Conservation (phyloP, 1,140 invertebrate species). For the Polypedilum pembai region DNA sequence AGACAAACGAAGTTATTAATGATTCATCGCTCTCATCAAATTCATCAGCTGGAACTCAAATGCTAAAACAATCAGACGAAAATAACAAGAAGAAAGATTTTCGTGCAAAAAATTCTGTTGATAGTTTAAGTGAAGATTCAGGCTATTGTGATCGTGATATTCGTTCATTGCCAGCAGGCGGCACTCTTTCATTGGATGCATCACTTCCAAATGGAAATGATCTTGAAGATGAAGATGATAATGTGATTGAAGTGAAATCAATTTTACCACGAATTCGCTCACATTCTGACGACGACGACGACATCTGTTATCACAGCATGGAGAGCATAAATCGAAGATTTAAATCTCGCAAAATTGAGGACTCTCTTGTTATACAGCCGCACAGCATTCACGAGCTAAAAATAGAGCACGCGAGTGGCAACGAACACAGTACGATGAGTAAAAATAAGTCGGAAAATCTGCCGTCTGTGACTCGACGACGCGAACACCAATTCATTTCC, state of each 20-base stretch:
- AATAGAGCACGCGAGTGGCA: not conserved
- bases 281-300: not conserved
- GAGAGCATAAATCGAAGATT: not conserved
- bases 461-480: not conserved
- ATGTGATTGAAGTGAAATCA: not conserved
- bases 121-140: conserved; percentile 67
- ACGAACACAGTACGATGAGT: conserved; percentile 17
- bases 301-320: conserved; percentile 19
- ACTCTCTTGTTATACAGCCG: not conserved
- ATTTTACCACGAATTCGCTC: not conserved
- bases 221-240: conserved; percentile 33
- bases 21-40: conserved; percentile 27
- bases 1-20: not conserved
- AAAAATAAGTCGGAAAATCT: conserved; percentile 19
- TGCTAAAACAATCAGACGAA: not conserved
- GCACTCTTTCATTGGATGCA: conserved; percentile 41
- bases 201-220: conserved; percentile 32
- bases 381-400: conserved; percentile 2
- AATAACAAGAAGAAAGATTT: not conserved
- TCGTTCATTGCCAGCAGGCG: conserved; percentile 37
- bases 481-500: conserved; percentile 20
- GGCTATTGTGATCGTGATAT: conserved; percentile 56
- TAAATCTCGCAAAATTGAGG: conserved; percentile 22
- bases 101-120: conserved; percentile 52
- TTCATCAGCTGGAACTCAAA: not conserved